These are phyloP conservation scores for Melanocharis versteri DNA, from an alignment of 2,113 vertebrate genomes.

Conservation along the genomic window DNA sequence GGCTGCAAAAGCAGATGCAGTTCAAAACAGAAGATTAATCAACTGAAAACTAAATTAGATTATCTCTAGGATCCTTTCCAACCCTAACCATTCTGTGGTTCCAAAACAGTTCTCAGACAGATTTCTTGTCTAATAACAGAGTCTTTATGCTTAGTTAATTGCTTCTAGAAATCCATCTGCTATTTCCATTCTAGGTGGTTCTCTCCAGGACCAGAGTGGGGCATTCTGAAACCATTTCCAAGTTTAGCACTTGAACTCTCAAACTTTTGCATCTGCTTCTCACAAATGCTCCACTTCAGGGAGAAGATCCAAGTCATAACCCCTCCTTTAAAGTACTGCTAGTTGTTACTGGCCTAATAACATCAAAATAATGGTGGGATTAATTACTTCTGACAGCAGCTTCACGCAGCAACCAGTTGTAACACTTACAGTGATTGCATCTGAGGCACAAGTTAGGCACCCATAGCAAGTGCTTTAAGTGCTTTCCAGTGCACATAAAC, in stretches of 20 bases:
- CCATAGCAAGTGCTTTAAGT: neutral
- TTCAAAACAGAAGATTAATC: neutral
- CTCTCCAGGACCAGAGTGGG: neutral
- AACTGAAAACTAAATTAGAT: neutral
- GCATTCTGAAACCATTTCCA: neutral
- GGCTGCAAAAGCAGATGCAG: neutral
- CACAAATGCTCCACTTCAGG: neutral
- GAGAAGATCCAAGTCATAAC: neutral
- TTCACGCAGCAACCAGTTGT: neutral
- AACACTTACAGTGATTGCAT: fast-evolving
- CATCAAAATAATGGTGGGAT: neutral
- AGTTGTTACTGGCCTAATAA: neutral
- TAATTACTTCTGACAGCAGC: neutral
- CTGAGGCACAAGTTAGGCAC: neutral
- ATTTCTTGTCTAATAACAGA: neutral
- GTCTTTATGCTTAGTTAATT: neutral
- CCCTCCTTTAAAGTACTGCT: neutral
- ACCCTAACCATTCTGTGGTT: neutral
- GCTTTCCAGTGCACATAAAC: neutral
- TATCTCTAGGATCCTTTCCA: neutral
- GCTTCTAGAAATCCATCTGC: neutral
- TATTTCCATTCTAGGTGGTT: neutral
- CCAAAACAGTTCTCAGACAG: neutral
- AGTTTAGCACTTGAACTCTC: neutral
- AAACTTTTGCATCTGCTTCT: neutral